These are phyloP conservation scores for Triops cancriformis DNA, from an alignment of 1,140 invertebrate species.

Conservation along the genomic window DNA sequence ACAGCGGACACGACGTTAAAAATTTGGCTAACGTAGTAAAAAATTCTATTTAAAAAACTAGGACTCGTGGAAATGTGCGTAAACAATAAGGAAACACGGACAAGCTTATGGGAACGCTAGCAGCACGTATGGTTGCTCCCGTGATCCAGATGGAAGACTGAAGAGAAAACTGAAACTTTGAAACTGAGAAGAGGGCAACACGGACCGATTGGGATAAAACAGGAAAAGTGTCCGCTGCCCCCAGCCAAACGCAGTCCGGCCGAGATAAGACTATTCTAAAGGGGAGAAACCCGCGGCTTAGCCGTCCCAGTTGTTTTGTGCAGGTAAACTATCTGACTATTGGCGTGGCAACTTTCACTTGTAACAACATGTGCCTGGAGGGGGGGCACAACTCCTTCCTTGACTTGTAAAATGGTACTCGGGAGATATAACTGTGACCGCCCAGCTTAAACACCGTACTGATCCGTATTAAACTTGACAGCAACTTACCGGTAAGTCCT, in stretches of 20 bases:
- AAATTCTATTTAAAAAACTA: no score
- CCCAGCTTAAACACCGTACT: not conserved
- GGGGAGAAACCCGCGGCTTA: not conserved
- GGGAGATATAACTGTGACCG: not conserved
- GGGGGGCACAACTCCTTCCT: not conserved
- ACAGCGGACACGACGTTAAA: not conserved
- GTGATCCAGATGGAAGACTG: constrained; percentile 3
- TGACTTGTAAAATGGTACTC: no score
- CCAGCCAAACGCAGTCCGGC: not conserved
- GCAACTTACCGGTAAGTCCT: not conserved
- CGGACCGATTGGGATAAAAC: not conserved
- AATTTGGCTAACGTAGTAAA: not conserved
- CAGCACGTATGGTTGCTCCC: not conserved
- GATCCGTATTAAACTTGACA: not conserved
- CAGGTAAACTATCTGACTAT: not conserved
- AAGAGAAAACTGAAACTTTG: not conserved
- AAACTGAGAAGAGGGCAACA: not conserved
- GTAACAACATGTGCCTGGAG: not conserved
- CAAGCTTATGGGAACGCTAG: not conserved
- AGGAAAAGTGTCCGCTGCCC: not conserved
- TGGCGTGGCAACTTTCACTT: constrained; percentile 1
- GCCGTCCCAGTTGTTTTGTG: not conserved
- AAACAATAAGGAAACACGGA: not conserved
- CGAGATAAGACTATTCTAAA: not conserved
- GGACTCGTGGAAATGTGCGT: not conserved